Base-by-base conservation (phyloP, 1,140 invertebrate genomes). In the Galendromus occidentalis region DNA sequence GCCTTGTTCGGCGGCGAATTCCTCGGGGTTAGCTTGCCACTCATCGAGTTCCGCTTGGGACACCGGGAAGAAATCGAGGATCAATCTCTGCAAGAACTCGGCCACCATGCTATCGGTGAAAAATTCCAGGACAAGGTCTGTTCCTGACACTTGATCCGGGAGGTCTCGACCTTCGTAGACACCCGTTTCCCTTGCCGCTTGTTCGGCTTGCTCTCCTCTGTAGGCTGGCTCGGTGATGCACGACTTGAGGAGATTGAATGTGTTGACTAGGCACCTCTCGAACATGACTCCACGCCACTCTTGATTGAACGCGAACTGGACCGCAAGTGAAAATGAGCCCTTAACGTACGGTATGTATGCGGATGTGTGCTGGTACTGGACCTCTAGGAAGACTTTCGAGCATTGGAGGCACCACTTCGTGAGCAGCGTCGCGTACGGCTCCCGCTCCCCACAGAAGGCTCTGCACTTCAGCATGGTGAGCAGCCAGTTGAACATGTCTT, bases 1-100 rank as follows among this genome's bases (percentile, higher is more conserved):
- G 28, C 82, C 82, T 76, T 91, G 88, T 73, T 92, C 88, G 65
- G 84, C 82, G 66, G 84, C 82, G 83, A 69, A 68, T 76, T 59
- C 22, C 25, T 59, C 51, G 2, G 51, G 51, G 25, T 59, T 22
- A 18, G 51, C 33, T 59, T 25, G 25, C 51, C 51, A 59, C 51
- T 33, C 12, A 14, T 59, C 51, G 25, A 59, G 51, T 22, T 59
- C 51, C 14, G 25, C 51, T 20, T 17, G 25, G 14, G 51, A 59
- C 6, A 59, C 33, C 14, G 51, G 51, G 51, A 59, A 59, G 22
- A 59, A 59, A 22, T 59, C 51, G 33, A 59, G 33, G 25, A 59
- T 59, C 2, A 59, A 9, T 17, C 22, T 25, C 20, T 59, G 51
- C 25, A 59, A 4, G 22, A 59, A 59, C 33, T 59, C 51, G 12